Conservation (phyloP, 2,888 invertebrate species). For the Chaetogeoica ovagalla region DNA sequence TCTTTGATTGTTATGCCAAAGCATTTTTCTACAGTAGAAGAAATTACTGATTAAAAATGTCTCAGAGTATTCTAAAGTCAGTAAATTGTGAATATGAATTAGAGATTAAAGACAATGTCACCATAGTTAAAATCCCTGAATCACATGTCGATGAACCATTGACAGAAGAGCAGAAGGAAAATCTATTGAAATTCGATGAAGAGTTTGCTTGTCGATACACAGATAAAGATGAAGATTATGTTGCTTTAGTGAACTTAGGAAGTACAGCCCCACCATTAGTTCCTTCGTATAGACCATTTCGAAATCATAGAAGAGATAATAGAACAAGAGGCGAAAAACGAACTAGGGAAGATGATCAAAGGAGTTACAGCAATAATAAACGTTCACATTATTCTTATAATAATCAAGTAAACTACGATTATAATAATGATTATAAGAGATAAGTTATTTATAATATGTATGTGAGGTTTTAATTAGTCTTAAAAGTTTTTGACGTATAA, state of each 20-base stretch:
- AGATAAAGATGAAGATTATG: slow-evolving; percentile 67
- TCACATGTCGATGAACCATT: slow-evolving; percentile 5
- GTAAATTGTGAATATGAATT: slow-evolving; percentile 10
- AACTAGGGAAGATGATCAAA: neutral
- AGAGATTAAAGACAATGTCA: slow-evolving; percentile 20
- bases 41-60: slow-evolving; percentile 29
- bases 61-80: neutral
- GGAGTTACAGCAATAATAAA: too few relatives aligned
- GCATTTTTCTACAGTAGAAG: slow-evolving; percentile 54
- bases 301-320: neutral
- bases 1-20: slow-evolving; percentile 65
- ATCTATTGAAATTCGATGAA: slow-evolving; percentile 20
- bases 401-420: too few relatives aligned
- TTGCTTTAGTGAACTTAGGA: slow-evolving; percentile 57
- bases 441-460: too few relatives aligned
- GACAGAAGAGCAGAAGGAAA: slow-evolving; percentile 25
- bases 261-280: slow-evolving; percentile 54
- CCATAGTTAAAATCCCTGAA: slow-evolving; percentile 19
- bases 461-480: too few relatives aligned
- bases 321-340: neutral
- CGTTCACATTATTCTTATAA: too few relatives aligned
- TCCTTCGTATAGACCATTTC: slow-evolving; percentile 18
- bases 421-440: too few relatives aligned
- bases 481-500: too few relatives aligned
- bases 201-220: slow-evolving; percentile 60